Percentiles rank a stretch among this genome's conserved stretches.
Evolutionary conservation across 1,140 invertebrate genomes (phyloP).

Genomic region (Palaemon carinicauda): DNA sequence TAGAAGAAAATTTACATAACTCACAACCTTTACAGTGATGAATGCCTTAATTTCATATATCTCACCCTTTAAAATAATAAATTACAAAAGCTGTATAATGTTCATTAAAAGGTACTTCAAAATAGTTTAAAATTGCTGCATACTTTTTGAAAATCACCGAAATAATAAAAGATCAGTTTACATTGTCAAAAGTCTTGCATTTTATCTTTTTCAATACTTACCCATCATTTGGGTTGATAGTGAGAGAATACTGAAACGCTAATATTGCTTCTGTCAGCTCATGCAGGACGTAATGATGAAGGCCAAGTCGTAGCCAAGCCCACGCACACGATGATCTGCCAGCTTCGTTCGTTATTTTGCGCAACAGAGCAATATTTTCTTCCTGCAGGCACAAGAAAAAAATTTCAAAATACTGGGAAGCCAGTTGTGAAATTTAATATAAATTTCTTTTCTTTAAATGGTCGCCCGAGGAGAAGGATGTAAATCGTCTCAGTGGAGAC

Average conservation of each 20-base stretch:
- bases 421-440: too few relatives aligned
- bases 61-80: too few relatives aligned
- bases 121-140: too few relatives aligned
- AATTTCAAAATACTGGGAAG: background rate
- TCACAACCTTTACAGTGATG: too few relatives aligned
- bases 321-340: constrained; percentile 74
- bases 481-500: too few relatives aligned
- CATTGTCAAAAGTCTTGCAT: background rate
- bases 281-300: constrained; percentile 76
- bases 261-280: constrained; percentile 73
- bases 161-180: too few relatives aligned
- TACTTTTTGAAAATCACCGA: too few relatives aligned
- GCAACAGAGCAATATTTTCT: constrained; percentile 75
- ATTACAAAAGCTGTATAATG: too few relatives aligned
- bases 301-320: constrained; percentile 81
- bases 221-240: constrained; percentile 61
- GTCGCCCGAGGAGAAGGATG: background rate
- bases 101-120: too few relatives aligned
- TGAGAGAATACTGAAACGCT: constrained; percentile 66
- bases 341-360: constrained; percentile 67
- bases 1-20: too few relatives aligned
- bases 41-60: too few relatives aligned
- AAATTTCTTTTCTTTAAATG: too few relatives aligned
- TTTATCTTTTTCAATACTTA: background rate
- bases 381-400: constrained; percentile 65